Conservation (phyloP, 2,113 vertebrate genomes). For the Tyrannus savana region DNA sequence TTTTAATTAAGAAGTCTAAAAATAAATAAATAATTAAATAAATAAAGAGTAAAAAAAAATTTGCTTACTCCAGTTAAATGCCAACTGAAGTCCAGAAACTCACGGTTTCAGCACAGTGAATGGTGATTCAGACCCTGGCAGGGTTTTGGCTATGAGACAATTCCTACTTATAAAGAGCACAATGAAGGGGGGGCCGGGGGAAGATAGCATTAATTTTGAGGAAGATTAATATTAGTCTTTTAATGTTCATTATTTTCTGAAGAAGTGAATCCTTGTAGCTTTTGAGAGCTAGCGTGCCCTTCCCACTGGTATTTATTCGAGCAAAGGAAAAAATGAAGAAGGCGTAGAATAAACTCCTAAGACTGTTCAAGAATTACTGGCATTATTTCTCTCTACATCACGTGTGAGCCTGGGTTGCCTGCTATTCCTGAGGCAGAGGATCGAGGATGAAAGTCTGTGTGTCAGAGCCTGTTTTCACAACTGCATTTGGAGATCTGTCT, state of each 20-base stretch:
- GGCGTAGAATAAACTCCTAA: slow-evolving; percentile 70
- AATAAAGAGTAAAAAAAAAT: neutral
- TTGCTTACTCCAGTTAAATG: slow-evolving; percentile 14
- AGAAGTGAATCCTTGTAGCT: slow-evolving; percentile 37
- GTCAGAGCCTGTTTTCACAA: slow-evolving; percentile 75
- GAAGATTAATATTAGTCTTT: slow-evolving; percentile 55
- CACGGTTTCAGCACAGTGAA: slow-evolving; percentile 61
- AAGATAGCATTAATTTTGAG: slow-evolving; percentile 53
- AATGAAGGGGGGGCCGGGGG: neutral
- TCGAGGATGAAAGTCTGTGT: slow-evolving; percentile 70
- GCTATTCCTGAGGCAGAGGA: slow-evolving; percentile 73
- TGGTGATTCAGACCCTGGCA: slow-evolving; percentile 69
- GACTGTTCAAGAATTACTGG: slow-evolving; percentile 72
- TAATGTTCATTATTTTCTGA: slow-evolving; percentile 26
- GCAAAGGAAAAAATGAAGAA: slow-evolving; percentile 48
- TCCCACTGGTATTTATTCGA: slow-evolving; percentile 52
- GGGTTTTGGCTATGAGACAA: slow-evolving; percentile 60
- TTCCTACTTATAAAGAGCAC: slow-evolving; percentile 68
- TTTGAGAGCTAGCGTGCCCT: slow-evolving; percentile 31
- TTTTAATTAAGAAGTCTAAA: slow-evolving; percentile 29
- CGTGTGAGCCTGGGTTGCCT: slow-evolving; percentile 72
- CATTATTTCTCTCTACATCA: slow-evolving; percentile 69
- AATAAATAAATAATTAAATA: neutral
- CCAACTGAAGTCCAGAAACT: slow-evolving; percentile 45
- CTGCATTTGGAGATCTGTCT: slow-evolving; percentile 78